A percentile compares a stretch with the other conserved stretches of the same genome.
These are phyloP conservation scores for Myoxocephalus aenaeus DNA, from an alignment of 2,797 vertebrate species.

Conservation along the genomic window DNA sequence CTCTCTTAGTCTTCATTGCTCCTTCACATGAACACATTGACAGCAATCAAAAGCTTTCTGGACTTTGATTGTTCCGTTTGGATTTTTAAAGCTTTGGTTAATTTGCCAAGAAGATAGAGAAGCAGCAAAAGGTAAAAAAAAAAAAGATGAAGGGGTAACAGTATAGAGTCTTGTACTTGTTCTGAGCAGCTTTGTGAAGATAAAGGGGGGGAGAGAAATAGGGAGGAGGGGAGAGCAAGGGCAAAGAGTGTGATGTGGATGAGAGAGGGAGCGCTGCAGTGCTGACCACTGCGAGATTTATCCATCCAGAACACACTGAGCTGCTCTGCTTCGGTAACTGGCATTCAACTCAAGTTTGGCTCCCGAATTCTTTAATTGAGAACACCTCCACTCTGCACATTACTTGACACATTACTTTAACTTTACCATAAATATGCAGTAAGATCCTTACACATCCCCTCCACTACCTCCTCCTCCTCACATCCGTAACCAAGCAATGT, in stretches of 20 bases:
- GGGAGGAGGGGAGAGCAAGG: constrained; percentile 21
- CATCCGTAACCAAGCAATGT: not conserved
- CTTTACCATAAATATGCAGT: constrained; percentile 39
- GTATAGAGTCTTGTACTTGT: constrained; percentile 9
- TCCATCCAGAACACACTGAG: constrained; percentile 72
- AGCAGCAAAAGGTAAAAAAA: not conserved
- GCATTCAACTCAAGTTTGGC: constrained; percentile 57
- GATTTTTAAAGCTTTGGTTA: constrained; percentile 14
- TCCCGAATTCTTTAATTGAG: constrained; percentile 11
- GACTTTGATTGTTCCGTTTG: constrained; percentile 4
- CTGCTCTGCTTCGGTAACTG: constrained; percentile 56
- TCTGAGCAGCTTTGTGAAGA: constrained; percentile 29
- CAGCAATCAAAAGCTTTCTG: constrained; percentile 35
- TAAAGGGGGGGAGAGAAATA: not conserved
- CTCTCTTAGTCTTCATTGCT: constrained; percentile 23
- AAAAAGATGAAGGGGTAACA: not conserved
- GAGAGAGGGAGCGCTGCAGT: constrained; percentile 57
- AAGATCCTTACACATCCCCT: constrained; percentile 26
- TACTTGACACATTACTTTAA: constrained; percentile 21
- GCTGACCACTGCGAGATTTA: constrained; percentile 70
- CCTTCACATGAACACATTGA: constrained; percentile 33
- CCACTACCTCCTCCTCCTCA: not conserved
- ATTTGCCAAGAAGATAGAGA: not conserved
- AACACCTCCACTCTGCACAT: not conserved
- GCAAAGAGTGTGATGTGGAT: constrained; percentile 12